Base-by-base conservation (phyloP, 1,140 invertebrate genomes). In the Varroa destructor region DNA sequence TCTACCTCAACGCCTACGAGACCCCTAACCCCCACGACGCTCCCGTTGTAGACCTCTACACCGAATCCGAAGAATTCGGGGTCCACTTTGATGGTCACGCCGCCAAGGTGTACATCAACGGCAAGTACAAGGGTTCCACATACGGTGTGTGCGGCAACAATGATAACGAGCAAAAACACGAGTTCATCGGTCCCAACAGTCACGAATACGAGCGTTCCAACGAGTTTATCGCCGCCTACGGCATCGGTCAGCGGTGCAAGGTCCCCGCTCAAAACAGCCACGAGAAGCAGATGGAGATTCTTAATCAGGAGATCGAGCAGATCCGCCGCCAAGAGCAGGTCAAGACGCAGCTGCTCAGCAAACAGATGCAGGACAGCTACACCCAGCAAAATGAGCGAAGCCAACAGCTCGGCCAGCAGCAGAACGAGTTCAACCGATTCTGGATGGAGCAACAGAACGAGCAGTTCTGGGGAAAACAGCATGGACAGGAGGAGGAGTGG, bases 211-310 rank as follows among this genome's bases (percentile, higher is more conserved):
- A n/a, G 3, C 61, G 40, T 37, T 40, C 61, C 37, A 67, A 67
- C 61, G 61, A 67, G 36, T 67, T 67, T 37, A 67, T 67, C 61
- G 61, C 61, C 36, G 40, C 61, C 61, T 67, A 67, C 36, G 61
- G 61, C 37, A 40, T 67, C 61, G 61, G 61, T 40, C 37, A n/a
- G 61, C 1, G 12, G 1, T 67, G 61, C 36, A 67, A 67, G 37
- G 36, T 37, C 10, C 61, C 61, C 36, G 37, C 14, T 14, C 40
- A n/a, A 37, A 46, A 67, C 36, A 37, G 3, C 61, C 40, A 40
- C 40, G 61, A 67, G 61, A n/a, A 12, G 36, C 14, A 36, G 61
- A 67, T 67, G 61, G 61, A 67, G 61, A 67, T 14, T 12, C 61
- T 67, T 46, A 14, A 67, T 1, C 61, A 37, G 40, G 61, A 67